Percentiles rank a stretch among this genome's conserved stretches.
Evolutionary conservation across 2,888 invertebrate species (phyloP).

Genomic region (Nephrotoma appendiculata): DNA sequence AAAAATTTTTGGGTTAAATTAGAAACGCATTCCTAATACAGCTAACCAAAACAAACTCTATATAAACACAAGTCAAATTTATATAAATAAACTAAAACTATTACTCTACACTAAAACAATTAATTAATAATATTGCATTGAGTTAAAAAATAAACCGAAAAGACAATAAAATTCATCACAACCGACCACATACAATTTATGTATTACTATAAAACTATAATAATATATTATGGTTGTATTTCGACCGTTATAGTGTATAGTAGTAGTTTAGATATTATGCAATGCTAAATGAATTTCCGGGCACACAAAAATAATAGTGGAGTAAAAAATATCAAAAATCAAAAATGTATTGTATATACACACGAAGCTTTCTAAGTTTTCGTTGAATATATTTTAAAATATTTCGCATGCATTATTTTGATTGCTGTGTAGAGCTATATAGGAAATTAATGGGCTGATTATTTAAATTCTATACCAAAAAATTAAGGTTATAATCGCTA

Average conservation of each 20-base stretch:
- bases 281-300: slow-evolving; percentile 2
- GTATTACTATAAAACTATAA: not conserved
- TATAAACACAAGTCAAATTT: not conserved
- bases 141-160: not conserved
- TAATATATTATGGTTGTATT: not conserved
- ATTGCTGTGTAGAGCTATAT: not conserved
- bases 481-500: not conserved
- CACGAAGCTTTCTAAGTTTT: not conserved
- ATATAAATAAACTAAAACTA: not conserved
- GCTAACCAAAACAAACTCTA: not conserved
- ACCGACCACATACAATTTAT: not conserved
- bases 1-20: not conserved
- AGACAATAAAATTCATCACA: not conserved
- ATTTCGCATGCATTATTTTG: not conserved
- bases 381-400: not conserved
- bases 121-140: not conserved
- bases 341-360: not conserved
- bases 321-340: not conserved
- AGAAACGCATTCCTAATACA: not conserved
- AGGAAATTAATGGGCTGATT: not conserved
- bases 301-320: not conserved
- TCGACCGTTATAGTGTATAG: not conserved
- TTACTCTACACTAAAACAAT: not conserved
- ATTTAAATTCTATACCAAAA: not conserved
- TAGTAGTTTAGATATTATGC: slow-evolving; percentile 1